Percentiles rank a stretch among this genome's conserved stretches.
Evolutionary conservation across 2,797 vertebrate genomes (phyloP).

Genomic region (Acipenser transmontanus): DNA sequence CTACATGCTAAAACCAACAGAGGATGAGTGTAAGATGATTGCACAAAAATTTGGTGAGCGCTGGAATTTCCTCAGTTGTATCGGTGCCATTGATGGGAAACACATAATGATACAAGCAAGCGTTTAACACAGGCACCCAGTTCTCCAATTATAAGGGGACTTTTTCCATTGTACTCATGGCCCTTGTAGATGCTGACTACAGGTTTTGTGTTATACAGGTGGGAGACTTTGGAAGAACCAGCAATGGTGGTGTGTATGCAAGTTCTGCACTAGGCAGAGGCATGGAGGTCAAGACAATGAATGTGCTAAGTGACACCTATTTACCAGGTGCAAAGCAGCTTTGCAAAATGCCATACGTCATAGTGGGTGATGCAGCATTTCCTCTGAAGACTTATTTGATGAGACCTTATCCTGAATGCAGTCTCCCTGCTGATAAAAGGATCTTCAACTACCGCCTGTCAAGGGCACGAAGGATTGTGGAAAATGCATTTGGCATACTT

Average conservation of each 20-base stretch:
- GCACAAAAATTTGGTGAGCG: no score
- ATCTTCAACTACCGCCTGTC: no score
- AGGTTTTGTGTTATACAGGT: constrained; percentile 3
- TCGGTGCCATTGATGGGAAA: no score
- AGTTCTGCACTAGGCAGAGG: constrained; percentile 7
- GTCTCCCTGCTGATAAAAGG: not conserved
- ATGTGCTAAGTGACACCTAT: no score
- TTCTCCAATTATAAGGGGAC: no score
- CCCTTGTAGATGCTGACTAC: constrained; percentile 10
- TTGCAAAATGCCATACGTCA: not conserved
- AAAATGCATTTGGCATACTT: no score
- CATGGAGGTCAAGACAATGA: not conserved
- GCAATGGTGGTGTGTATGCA: constrained; percentile 6
- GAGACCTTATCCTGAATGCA: not conserved
- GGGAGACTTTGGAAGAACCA: constrained; percentile 7
- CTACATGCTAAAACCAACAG: no score
- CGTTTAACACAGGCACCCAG: no score
- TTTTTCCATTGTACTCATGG: not conserved
- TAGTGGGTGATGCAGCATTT: not conserved
- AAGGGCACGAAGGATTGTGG: no score
- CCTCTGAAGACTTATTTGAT: not conserved
- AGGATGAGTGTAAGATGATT: no score
- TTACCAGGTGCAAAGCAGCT: not conserved
- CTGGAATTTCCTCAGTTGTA: no score
- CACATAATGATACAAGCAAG: no score